Conservation (phyloP, 2,113 vertebrate genomes). For the Zapornia atra region DNA sequence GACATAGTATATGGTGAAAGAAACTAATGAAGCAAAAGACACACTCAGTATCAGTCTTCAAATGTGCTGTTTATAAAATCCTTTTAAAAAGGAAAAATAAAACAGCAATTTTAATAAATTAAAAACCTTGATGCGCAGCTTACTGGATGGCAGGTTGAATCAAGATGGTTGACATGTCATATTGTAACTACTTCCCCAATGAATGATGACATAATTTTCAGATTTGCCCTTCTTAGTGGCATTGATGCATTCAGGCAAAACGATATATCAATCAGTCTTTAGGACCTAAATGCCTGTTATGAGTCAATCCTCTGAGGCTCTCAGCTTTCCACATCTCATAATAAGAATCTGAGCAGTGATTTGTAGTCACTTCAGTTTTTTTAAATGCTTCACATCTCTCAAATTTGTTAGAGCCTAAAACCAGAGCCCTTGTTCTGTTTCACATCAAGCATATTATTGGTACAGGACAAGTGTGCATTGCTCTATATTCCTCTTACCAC, state of each 20-base stretch:
- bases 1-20: slow-evolving; percentile 14
- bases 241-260: slow-evolving; percentile 42
- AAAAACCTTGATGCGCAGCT: not conserved
- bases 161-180: not conserved
- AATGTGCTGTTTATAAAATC: slow-evolving; percentile 51
- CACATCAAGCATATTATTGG: not conserved
- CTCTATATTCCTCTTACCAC: not conserved
- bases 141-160: not conserved
- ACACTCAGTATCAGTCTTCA: not conserved
- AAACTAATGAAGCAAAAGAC: slow-evolving; percentile 55
- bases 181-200: slow-evolving; percentile 23
- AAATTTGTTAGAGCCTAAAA: not conserved
- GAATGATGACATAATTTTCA: slow-evolving; percentile 54
- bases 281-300: slow-evolving; percentile 20
- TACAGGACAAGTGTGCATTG: not conserved
- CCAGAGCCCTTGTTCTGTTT: not conserved
- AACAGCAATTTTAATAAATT: slow-evolving; percentile 53
- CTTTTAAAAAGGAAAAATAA: slow-evolving; percentile 45
- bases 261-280: slow-evolving; percentile 34
- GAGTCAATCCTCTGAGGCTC: slow-evolving; percentile 4
- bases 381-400: not conserved
- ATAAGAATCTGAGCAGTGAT: not conserved
- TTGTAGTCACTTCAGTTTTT: slow-evolving; percentile 5
- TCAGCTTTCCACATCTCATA: not conserved
- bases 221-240: slow-evolving; percentile 38